phyloP scores from a whole-genome alignment of 2,113 vertebrate species.

The Pseudolaguvia tuberculata region DNA sequence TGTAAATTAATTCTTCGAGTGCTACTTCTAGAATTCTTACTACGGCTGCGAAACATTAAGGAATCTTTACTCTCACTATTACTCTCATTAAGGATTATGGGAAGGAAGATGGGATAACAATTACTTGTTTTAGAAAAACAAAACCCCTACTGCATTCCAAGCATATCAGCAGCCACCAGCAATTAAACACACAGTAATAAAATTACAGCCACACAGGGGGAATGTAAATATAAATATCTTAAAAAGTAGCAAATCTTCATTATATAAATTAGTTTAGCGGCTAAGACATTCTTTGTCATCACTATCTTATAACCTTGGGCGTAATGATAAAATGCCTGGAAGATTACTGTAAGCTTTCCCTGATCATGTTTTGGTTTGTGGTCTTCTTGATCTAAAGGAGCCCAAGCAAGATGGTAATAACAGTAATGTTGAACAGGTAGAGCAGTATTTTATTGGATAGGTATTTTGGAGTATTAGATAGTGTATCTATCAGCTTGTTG shows the following conservation, averaged over 20 bases:
- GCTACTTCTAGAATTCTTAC: neutral
- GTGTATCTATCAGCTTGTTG: neutral
- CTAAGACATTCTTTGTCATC: neutral
- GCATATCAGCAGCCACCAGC: neutral
- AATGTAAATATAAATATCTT: no score
- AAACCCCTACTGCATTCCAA: neutral
- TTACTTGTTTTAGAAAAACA: constrained; percentile 3
- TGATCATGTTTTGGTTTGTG: neutral
- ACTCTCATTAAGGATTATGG: neutral
- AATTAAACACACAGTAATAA: neutral
- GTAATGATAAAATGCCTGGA: neutral
- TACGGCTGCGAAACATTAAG: neutral
- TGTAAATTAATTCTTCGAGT: neutral
- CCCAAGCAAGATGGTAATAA: neutral
- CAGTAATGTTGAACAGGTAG: neutral
- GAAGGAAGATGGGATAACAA: neutral
- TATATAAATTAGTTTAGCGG: neutral
- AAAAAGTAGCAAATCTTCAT: neutral
- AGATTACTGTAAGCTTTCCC: neutral
- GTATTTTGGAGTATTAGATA: constrained; percentile 1
- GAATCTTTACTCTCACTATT: neutral
- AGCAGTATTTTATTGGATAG: neutral
- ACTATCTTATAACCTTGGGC: constrained; percentile 1
- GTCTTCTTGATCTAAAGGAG: no score
- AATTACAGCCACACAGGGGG: no score